Conservation (phyloP, 1,140 invertebrate genomes). For the Calosoma granatense region DNA sequence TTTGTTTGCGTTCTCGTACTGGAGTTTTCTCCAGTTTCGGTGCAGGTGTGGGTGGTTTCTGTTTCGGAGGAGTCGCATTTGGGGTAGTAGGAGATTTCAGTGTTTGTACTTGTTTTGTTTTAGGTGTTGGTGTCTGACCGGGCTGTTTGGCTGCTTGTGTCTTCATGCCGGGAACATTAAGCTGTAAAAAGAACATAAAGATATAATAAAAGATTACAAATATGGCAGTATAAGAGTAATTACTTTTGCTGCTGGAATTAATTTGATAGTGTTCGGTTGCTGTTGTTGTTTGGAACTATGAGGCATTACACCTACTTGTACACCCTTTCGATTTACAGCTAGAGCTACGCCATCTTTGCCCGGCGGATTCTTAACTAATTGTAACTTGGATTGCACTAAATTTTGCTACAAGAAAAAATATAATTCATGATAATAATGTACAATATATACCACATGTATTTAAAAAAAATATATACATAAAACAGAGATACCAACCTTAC, state of each 20-base stretch:
- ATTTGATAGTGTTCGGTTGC: slow-evolving; percentile 13
- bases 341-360: slow-evolving; percentile 27
- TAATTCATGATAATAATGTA: background rate
- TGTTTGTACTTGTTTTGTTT: slow-evolving; percentile 5
- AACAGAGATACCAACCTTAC: too few species aligned
- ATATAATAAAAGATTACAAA: background rate
- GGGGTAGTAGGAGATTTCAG: slow-evolving; percentile 9
- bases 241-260: slow-evolving; percentile 13
- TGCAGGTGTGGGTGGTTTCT: slow-evolving; percentile 19
- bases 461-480: background rate
- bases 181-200: background rate
- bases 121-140: background rate
- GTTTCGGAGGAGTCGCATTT: slow-evolving; percentile 18
- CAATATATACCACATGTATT: too few species aligned
- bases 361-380: slow-evolving; percentile 27
- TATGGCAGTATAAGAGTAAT: background rate
- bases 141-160: background rate
- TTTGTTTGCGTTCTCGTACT: slow-evolving; percentile 21
- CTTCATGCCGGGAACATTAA: background rate
- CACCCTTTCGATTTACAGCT: slow-evolving; percentile 27
- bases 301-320: slow-evolving; percentile 27
- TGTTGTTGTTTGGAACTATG: slow-evolving; percentile 26
- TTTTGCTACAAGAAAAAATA: background rate
- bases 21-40: slow-evolving; percentile 19
- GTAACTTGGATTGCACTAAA: slow-evolving; percentile 29